A percentile compares a stretch with the other conserved stretches of the same genome.
Conservation (phyloP, 2,797 vertebrate species). For the Miopithecus talapoin region DNA sequence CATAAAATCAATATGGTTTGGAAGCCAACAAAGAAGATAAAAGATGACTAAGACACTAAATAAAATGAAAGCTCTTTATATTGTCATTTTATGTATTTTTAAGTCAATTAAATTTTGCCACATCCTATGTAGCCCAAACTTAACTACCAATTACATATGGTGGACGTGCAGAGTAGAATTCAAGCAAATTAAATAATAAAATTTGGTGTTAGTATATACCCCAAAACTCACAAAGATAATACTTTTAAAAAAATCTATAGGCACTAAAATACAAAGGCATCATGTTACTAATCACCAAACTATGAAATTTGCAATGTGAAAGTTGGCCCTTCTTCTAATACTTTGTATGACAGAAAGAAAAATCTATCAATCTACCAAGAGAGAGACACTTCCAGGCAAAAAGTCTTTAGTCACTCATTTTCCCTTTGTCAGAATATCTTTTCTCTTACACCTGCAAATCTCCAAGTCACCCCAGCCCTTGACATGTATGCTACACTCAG, state of each 20-base stretch:
- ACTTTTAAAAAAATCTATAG: not conserved
- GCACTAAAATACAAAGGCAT: not conserved
- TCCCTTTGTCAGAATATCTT: not conserved
- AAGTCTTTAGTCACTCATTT: not conserved
- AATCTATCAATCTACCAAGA: not conserved
- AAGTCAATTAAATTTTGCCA: not conserved
- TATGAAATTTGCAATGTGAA: not conserved
- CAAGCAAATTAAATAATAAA: slow-evolving; percentile 46
- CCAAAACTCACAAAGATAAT: not conserved
- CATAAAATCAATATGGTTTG: not conserved
- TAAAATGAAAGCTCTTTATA: not conserved
- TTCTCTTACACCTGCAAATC: not conserved
- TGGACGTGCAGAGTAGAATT: not conserved
- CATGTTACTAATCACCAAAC: not conserved
- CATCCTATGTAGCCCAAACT: not conserved
- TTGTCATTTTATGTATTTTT: not conserved
- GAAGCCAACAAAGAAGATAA: not conserved
- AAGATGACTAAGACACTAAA: not conserved
- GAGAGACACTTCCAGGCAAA: not conserved
- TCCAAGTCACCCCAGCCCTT: not conserved
- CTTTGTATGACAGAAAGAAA: not conserved
- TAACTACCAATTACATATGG: not conserved
- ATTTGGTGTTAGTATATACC: not conserved
- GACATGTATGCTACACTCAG: not conserved
- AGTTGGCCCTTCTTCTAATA: not conserved